A percentile compares a stretch with the other conserved stretches of the same genome.
Evolutionary conservation across 1,140 invertebrate genomes (phyloP).

Genomic region (Panonychus citri): DNA sequence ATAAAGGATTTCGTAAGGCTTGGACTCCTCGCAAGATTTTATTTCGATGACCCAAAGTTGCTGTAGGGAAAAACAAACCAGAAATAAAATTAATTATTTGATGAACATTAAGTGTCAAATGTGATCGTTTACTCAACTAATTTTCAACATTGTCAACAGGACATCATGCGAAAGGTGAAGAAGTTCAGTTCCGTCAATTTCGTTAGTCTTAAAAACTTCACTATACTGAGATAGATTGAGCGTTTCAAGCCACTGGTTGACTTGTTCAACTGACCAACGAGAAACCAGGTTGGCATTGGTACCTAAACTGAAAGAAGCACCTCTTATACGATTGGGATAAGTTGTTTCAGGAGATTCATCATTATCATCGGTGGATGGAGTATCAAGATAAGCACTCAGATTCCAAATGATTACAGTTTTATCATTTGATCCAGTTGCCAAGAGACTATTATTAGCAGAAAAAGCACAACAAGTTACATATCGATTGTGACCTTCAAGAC

Average conservation of each 20-base stretch:
- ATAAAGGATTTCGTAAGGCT: constrained; percentile 15
- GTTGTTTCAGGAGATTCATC: neutral
- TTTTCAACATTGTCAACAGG: constrained; percentile 27
- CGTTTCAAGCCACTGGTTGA: constrained; percentile 35
- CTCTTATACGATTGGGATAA: constrained; percentile 10
- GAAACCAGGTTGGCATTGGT: constrained; percentile 21
- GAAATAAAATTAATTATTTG: neutral
- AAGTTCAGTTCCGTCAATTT: constrained; percentile 34
- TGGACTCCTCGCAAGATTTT: constrained; percentile 23
- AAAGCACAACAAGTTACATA: constrained; percentile 49
- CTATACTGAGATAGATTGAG: constrained; percentile 30
- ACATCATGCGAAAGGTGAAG: constrained; percentile 29
- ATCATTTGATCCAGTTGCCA: constrained; percentile 48
- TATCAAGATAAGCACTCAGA: constrained; percentile 19
- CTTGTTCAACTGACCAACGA: constrained; percentile 35
- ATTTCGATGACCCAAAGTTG: constrained; percentile 21
- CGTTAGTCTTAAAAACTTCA: constrained; percentile 25
- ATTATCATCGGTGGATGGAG: neutral
- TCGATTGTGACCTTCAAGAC: constrained; percentile 20
- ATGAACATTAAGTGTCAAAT: neutral
- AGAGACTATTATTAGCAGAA: constrained; percentile 33
- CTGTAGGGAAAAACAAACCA: neutral
- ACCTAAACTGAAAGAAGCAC: constrained; percentile 10
- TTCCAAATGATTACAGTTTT: constrained; percentile 37
- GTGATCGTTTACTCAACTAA: constrained; percentile 15